Conservation (phyloP, 2,888 invertebrate species). For the Aradus depressus region DNA sequence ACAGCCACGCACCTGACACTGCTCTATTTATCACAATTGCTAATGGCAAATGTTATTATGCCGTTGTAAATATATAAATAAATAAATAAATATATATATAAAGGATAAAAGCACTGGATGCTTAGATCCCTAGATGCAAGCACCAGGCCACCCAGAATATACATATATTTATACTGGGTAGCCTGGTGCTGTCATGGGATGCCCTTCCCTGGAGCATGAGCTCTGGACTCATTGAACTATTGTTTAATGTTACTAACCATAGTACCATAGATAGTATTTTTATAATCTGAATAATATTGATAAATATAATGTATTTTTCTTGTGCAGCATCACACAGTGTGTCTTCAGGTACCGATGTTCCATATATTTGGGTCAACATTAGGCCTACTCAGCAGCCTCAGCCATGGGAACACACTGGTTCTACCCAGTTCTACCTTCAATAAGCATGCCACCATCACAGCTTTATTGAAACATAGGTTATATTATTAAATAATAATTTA, state of each 20-base stretch:
- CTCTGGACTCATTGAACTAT: not conserved
- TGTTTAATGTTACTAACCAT: not conserved
- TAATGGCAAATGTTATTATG: too few species aligned
- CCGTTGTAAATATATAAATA: too few species aligned
- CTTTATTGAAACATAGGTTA: slow-evolving; percentile 54
- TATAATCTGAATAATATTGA: not conserved
- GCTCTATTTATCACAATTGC: too few species aligned
- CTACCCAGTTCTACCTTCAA: slow-evolving; percentile 50
- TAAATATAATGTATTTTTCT: not conserved
- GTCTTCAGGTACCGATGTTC: slow-evolving; percentile 61
- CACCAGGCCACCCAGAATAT: too few species aligned
- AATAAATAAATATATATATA: too few species aligned
- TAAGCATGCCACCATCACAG: slow-evolving; percentile 48
- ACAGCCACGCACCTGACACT: too few species aligned
- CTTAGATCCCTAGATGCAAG: too few species aligned
- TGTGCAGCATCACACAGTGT: slow-evolving; percentile 33
- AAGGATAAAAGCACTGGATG: too few species aligned
- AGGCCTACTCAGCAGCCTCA: slow-evolving; percentile 46
- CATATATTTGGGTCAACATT: slow-evolving; percentile 68
- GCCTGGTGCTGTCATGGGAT: not conserved
- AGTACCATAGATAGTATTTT: not conserved
- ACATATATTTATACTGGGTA: too few species aligned
- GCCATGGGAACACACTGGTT: slow-evolving; percentile 50
- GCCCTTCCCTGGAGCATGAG: not conserved
- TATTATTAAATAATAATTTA: too few species aligned